A percentile compares a stretch with the other conserved stretches of the same genome.
phyloP scores from a whole-genome alignment of 2,888 invertebrate genomes.

The Tipula helvola region DNA sequence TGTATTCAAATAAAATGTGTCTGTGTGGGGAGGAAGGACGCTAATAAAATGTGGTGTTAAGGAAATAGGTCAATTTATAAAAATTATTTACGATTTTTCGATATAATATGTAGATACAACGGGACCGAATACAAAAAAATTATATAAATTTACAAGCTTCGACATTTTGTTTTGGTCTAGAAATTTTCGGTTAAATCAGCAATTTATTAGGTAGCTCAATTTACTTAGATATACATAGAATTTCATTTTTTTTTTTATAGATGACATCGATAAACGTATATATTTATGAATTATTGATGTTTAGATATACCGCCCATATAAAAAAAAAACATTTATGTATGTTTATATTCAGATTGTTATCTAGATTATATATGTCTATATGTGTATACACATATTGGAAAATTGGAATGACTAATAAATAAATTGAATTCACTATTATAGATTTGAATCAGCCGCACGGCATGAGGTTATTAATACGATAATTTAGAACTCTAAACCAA shows the following conservation, averaged over 20 bases:
- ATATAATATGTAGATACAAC: background rate
- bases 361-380: background rate
- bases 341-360: background rate
- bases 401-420: background rate
- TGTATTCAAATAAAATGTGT: background rate
- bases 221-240: background rate
- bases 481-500: background rate
- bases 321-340: background rate
- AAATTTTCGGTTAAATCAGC: background rate
- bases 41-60: background rate
- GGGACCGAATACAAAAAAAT: background rate
- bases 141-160: background rate
- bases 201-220: background rate
- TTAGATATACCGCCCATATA: background rate
- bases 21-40: background rate
- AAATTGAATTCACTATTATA: background rate
- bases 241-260: background rate
- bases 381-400: background rate
- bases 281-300: background rate
- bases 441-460: background rate
- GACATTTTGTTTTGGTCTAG: background rate
- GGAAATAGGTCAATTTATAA: conserved; percentile 4
- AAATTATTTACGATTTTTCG: background rate
- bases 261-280: background rate
- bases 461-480: background rate